Percentiles rank a stretch among this genome's conserved stretches.
phyloP scores from a whole-genome alignment of 2,888 invertebrate species.

The Callosobruchus maculatus region DNA sequence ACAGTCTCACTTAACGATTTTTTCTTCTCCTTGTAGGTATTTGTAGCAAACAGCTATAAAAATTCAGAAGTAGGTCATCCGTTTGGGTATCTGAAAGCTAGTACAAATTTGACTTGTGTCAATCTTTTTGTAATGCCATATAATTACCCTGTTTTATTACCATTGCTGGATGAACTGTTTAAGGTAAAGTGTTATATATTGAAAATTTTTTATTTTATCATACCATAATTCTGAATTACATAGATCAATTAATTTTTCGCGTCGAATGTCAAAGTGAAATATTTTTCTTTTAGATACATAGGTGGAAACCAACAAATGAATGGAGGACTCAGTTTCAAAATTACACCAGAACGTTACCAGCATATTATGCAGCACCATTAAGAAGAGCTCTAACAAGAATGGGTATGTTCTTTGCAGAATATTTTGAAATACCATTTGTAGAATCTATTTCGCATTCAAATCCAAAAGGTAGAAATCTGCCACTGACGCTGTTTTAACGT shows the following conservation, averaged over 20 bases:
- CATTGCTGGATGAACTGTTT: slow-evolving; percentile 88
- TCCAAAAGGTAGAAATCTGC: no score
- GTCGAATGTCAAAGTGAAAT: no score
- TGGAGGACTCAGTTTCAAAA: slow-evolving; percentile 92
- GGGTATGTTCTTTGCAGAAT: slow-evolving; percentile 50
- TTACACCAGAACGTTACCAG: slow-evolving; percentile 94
- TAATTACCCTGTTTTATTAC: slow-evolving; percentile 93
- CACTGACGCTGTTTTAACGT: no score
- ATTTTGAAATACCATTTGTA: not conserved
- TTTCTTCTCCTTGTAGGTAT: slow-evolving; percentile 59
- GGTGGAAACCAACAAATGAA: slow-evolving; percentile 87
- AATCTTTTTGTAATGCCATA: slow-evolving; percentile 98
- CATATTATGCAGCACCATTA: slow-evolving; percentile 88
- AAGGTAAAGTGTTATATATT: slow-evolving; percentile 71
- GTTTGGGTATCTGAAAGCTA: slow-evolving; percentile 96
- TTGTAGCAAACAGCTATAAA: slow-evolving; percentile 87
- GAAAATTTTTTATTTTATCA: no score
- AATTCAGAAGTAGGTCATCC: slow-evolving; percentile 86
- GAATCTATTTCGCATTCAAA: no score
- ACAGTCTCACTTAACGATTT: not conserved
- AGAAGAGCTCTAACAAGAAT: slow-evolving; percentile 87
- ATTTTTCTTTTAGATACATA: slow-evolving; percentile 65
- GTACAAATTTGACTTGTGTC: slow-evolving; percentile 88
- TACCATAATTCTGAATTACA: not conserved
- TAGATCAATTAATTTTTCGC: not conserved